phyloP scores from a whole-genome alignment of 2,113 vertebrate species.

The Dinomys branickii region DNA sequence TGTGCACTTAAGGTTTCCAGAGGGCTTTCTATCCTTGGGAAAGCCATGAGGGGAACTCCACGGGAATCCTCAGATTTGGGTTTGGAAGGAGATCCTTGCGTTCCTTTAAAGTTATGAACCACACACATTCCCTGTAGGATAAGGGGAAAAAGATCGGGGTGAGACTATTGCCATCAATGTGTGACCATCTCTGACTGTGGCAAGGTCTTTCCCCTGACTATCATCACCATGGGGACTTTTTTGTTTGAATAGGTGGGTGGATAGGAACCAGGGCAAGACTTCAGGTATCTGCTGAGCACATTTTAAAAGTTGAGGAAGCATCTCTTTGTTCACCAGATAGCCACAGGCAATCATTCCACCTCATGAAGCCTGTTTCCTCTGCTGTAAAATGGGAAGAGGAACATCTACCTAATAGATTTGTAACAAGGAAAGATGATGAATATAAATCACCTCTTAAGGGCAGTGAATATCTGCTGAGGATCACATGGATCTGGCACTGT shows the following conservation, averaged over 20 bases:
- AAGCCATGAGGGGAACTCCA: slow-evolving; percentile 96
- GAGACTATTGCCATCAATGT: background rate
- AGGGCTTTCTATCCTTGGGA: slow-evolving; percentile 97
- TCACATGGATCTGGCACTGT: background rate
- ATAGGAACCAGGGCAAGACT: background rate
- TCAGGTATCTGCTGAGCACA: background rate
- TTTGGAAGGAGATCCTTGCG: slow-evolving; percentile 89
- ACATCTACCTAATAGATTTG: background rate
- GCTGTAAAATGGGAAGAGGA: background rate
- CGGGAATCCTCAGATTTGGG: slow-evolving; percentile 95
- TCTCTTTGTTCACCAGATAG: background rate
- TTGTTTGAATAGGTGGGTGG: background rate
- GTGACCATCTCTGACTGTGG: background rate
- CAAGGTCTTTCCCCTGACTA: background rate
- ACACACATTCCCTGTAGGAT: slow-evolving; percentile 94
- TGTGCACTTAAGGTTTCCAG: slow-evolving; percentile 98
- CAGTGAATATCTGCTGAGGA: background rate
- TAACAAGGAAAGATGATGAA: background rate
- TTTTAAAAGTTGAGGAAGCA: background rate
- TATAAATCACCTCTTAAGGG: background rate
- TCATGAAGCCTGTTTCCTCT: background rate
- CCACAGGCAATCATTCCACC: background rate
- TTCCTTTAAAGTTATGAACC: slow-evolving; percentile 98
- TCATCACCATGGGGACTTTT: background rate
- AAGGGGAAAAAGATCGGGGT: slow-evolving; percentile 17